These are phyloP conservation scores for Lutjanus argentimaculatus DNA, from an alignment of 2,797 vertebrate genomes.

Conservation along the genomic window DNA sequence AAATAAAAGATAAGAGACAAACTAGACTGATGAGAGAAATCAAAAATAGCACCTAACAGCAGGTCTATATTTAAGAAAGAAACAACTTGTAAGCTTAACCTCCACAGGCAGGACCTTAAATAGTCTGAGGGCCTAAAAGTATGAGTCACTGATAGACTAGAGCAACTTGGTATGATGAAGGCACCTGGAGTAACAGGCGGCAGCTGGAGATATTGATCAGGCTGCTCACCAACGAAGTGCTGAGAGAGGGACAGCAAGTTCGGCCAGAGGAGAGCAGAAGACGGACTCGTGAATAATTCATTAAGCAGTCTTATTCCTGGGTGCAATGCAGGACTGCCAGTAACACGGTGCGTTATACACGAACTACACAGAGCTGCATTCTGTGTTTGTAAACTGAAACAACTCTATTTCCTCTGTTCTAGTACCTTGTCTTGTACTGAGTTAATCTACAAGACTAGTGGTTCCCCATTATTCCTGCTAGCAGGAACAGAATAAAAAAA, in stretches of 20 bases:
- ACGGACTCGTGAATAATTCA: conserved; percentile 69
- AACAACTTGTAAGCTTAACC: neutral
- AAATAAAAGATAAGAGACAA: conserved; percentile 8
- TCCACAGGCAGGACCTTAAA: neutral
- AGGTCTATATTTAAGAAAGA: neutral
- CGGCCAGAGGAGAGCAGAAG: conserved; percentile 35
- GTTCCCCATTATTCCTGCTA: neutral
- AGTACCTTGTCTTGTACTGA: neutral
- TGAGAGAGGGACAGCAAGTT: conserved; percentile 53
- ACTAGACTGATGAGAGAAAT: neutral
- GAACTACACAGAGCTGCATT: conserved; percentile 7
- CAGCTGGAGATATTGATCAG: conserved; percentile 38
- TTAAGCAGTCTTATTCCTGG: conserved; percentile 38
- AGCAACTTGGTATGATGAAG: conserved; percentile 17
- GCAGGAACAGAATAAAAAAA: too few species aligned
- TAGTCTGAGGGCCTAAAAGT: neutral
- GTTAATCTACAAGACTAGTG: neutral
- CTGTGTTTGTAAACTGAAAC: conserved; percentile 10
- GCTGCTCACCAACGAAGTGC: conserved; percentile 42
- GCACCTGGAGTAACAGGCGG: conserved; percentile 24
- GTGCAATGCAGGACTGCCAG: conserved; percentile 50
- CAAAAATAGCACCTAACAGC: conserved; percentile 11
- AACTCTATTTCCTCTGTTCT: neutral
- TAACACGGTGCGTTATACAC: neutral
- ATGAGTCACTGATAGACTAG: conserved; percentile 20